phyloP scores from a whole-genome alignment of 1,140 invertebrate genomes.

The Armadillidium nasatum region DNA sequence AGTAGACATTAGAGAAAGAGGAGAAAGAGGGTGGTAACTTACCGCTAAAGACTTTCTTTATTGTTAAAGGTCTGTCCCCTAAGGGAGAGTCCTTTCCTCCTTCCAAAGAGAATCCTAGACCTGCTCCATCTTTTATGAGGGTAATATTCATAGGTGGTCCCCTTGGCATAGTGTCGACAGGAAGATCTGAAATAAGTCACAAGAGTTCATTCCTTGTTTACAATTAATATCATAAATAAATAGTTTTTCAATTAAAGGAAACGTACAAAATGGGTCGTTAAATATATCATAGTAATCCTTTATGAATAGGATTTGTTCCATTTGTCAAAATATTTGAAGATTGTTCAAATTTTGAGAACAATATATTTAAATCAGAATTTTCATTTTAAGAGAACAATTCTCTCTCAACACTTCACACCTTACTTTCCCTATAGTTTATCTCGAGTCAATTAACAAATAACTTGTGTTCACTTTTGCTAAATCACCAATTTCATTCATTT shows the following conservation, averaged over 20 bases:
- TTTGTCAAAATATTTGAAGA: too few species aligned
- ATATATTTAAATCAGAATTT: background rate
- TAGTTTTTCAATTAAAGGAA: too few species aligned
- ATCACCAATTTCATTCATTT: too few species aligned
- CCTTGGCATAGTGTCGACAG: slow-evolving; percentile 38
- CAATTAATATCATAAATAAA: slow-evolving; percentile 5
- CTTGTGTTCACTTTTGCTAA: too few species aligned
- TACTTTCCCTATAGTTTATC: background rate
- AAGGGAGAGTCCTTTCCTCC: slow-evolving; percentile 82
- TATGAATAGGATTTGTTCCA: too few species aligned
- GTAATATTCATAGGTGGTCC: slow-evolving; percentile 54
- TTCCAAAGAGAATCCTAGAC: slow-evolving; percentile 85
- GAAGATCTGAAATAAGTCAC: slow-evolving; percentile 34
- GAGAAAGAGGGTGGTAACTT: slow-evolving; percentile 46
- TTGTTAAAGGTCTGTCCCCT: slow-evolving; percentile 76
- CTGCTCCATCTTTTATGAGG: slow-evolving; percentile 78
- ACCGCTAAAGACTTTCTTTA: slow-evolving; percentile 91
- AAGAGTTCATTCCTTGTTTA: too few species aligned
- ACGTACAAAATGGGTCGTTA: too few species aligned
- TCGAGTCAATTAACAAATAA: too few species aligned
- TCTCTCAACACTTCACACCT: background rate
- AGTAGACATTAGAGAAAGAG: background rate
- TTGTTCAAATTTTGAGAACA: background rate
- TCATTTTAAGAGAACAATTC: background rate
- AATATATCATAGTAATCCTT: too few species aligned